These are phyloP conservation scores for Eurystomus glaucurus DNA, from an alignment of 2,797 vertebrate species.

Conservation along the genomic window DNA sequence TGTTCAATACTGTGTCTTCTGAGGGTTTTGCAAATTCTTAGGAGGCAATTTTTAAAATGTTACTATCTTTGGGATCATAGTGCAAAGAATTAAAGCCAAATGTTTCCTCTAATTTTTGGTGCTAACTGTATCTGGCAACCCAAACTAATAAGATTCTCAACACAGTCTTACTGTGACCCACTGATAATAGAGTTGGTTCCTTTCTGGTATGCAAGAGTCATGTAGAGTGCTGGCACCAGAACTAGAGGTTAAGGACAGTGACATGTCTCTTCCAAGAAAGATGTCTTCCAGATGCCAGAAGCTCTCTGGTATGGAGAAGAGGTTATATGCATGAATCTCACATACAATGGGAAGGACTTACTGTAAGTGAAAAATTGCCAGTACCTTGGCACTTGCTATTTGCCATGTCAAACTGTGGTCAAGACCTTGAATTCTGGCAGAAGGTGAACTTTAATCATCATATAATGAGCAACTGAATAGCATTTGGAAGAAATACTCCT, in stretches of 20 bases:
- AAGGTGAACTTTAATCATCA: not conserved
- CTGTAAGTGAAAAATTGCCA: not conserved
- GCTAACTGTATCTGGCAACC: not conserved
- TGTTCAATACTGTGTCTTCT: not conserved
- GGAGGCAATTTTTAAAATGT: not conserved
- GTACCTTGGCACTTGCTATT: not conserved
- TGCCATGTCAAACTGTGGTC: not conserved
- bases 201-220: not conserved
- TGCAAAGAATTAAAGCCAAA: not conserved
- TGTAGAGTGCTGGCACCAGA: not conserved
- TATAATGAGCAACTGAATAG: not conserved
- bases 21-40: not conserved
- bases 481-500: not conserved
- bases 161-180: not conserved
- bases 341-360: not conserved
- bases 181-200: not conserved
- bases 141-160: not conserved
- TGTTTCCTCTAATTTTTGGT: not conserved
- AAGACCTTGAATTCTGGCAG: not conserved
- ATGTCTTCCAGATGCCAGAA: not conserved
- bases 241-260: not conserved
- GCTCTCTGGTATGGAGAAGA: not conserved
- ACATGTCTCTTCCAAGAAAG: accelerated
- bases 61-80: not conserved
- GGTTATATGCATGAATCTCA: not conserved